phyloP scores from a whole-genome alignment of 2,888 invertebrate genomes.

The Trissonchulus sp. region DNA sequence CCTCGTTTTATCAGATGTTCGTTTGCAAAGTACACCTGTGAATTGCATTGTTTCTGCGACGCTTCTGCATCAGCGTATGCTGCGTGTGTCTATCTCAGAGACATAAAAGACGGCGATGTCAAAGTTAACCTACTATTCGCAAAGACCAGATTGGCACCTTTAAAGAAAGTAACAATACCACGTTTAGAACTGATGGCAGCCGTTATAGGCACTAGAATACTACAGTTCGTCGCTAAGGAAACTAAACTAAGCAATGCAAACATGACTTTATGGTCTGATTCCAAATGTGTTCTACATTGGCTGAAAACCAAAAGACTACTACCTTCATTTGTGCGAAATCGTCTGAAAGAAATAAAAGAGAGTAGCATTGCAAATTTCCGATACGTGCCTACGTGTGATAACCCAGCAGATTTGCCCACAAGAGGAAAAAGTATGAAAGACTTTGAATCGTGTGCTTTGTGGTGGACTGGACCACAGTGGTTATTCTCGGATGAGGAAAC shows the following conservation, averaged over 20 bases:
- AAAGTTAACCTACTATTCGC: conserved; percentile 31
- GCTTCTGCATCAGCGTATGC: conserved; percentile 40
- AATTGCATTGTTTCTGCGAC: conserved; percentile 37
- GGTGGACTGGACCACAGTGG: conserved; percentile 43
- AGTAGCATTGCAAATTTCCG: conserved; percentile 35
- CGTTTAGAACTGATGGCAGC: conserved; percentile 30
- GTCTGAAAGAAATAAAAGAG: conserved; percentile 39
- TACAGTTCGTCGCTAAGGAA: conserved; percentile 33
- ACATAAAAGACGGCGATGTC: background rate
- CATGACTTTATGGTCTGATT: conserved; percentile 37
- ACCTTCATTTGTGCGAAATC: conserved; percentile 38
- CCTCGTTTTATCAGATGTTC: background rate
- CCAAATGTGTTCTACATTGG: conserved; percentile 38
- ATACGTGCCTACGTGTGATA: conserved; percentile 40
- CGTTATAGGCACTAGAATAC: conserved; percentile 27
- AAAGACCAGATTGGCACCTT: conserved; percentile 39
- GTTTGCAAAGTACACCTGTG: background rate
- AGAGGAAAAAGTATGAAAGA: conserved; percentile 36
- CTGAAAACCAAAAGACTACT: conserved; percentile 29
- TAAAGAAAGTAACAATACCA: conserved; percentile 38
- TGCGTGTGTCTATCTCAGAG: conserved; percentile 35
- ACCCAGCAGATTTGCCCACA: conserved; percentile 44
- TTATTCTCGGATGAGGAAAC: conserved; percentile 13
- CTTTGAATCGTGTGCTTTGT: conserved; percentile 32
- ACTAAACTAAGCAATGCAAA: conserved; percentile 33